These are phyloP conservation scores for Neocrepidodera transversa DNA, from an alignment of 2,888 invertebrate species.

Conservation along the genomic window DNA sequence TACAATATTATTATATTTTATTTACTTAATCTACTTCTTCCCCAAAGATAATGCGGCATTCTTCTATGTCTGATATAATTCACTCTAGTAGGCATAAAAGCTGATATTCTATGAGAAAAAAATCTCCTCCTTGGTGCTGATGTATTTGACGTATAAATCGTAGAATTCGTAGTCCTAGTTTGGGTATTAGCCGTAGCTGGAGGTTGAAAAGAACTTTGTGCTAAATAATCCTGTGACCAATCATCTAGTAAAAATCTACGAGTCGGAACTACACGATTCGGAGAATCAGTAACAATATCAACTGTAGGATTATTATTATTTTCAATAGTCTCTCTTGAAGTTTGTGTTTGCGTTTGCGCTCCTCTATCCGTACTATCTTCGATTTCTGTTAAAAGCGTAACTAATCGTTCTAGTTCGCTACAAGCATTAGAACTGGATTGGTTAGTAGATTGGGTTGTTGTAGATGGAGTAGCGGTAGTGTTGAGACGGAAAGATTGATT, in stretches of 20 bases:
- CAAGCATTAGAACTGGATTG: conserved; percentile 45
- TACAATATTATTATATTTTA: too few relatives aligned
- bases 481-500: not conserved
- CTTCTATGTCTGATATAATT: conserved; percentile 46
- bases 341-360: conserved; percentile 10
- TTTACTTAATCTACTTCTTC: conserved; percentile 40
- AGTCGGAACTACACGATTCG: not conserved
- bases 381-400: conserved; percentile 49
- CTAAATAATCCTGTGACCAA: not conserved
- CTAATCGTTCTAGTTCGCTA: conserved; percentile 48
- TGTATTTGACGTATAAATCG: conserved; percentile 46
- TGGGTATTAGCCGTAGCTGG: conserved; percentile 23
- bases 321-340: not conserved
- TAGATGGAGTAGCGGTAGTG: not conserved
- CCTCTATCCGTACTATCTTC: conserved; percentile 40
- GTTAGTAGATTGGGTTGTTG: not conserved
- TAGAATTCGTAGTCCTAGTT: conserved; percentile 43
- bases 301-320: not conserved
- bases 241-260: not conserved
- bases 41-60: conserved; percentile 36
- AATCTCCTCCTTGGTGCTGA: conserved; percentile 47
- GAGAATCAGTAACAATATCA: not conserved
- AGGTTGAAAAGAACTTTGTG: conserved; percentile 6
- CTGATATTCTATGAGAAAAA: conserved; percentile 52
- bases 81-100: conserved; percentile 55